Evolutionary conservation across 2,797 vertebrate species (phyloP), one percentile per base, ranked within the genome.

Genomic region (Phalloptychus januarius): DNA sequence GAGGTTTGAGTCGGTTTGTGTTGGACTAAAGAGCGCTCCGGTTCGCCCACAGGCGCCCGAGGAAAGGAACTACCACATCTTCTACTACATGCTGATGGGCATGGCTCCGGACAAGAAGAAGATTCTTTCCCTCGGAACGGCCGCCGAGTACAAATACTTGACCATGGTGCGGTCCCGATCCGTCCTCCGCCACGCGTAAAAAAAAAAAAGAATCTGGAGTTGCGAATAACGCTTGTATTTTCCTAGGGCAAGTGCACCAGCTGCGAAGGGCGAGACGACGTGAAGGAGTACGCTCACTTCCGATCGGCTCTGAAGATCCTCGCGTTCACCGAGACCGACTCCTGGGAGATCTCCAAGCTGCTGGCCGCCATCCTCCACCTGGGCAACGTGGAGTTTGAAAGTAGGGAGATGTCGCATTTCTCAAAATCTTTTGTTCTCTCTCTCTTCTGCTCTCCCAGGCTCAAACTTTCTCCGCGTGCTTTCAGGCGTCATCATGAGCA

Each of bases 31-130:
- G 3, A 69, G 61, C 6, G 0, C 36, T 7, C 61, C 5, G 6
- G 79, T 81, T 58, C 18, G n/a, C 72, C 15, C 79, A 20, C 92
- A 99, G 98, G 96, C 97, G 23, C 83, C 93, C 0, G 96, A 97
- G 54, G 98, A 99, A 79, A 96, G 98, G 69, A 99, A 99, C 93
- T 99, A 99, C 91, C 98, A 99, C 87, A 96, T 99, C 85, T 99
- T 99, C 91, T 99, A 99, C 84, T 97, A 95, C 93, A 97, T 99
- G 97, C 89, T 99, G 88, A 93, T 97, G 95, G 98, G 98, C 2
- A 97, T 99, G 98, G 77, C 95, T 28, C 85, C 88, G 0, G 97
- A 99, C 71, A 96, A 99, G 95, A 99, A 99, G 87, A 96, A 96
- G 82, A 95, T 95, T 76, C 95, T 99, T 75, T 96, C 96, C 71